A percentile compares a stretch with the other conserved stretches of the same genome.
These are phyloP conservation scores for Epinephelus lanceolatus DNA, from an alignment of 2,113 vertebrate species.

Conservation along the genomic window DNA sequence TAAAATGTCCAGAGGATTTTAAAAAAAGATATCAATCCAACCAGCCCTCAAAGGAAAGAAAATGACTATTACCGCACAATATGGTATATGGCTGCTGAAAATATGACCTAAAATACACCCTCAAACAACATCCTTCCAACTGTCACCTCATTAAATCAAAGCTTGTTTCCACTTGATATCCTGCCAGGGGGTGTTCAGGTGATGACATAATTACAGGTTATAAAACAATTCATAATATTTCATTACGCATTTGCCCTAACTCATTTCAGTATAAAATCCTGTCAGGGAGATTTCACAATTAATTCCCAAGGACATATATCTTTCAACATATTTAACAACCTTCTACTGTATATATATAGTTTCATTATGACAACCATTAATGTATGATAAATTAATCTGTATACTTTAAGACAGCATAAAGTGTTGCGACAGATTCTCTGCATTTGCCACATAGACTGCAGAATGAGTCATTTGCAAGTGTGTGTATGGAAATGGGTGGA, in stretches of 20 bases:
- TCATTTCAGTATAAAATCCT: conserved; percentile 26
- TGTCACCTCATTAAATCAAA: conserved; percentile 61
- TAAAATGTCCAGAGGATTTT: conserved; percentile 11
- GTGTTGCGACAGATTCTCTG: neutral
- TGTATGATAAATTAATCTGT: conserved; percentile 3
- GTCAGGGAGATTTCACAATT: conserved; percentile 18
- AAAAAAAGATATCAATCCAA: conserved; percentile 12
- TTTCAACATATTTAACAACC: conserved; percentile 35
- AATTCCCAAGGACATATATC: conserved; percentile 12
- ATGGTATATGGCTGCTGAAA: neutral
- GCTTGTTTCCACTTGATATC: conserved; percentile 69
- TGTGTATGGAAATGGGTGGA: conserved; percentile 5
- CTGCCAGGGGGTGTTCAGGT: conserved; percentile 55
- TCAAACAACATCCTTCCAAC: conserved; percentile 27
- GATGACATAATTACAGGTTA: conserved; percentile 73
- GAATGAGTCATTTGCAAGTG: conserved; percentile 5
- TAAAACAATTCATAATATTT: conserved; percentile 65
- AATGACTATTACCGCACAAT: neutral
- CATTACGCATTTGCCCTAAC: conserved; percentile 39
- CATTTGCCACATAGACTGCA: neutral
- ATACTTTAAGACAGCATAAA: neutral
- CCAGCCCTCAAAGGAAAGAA: neutral
- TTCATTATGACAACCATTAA: conserved; percentile 15
- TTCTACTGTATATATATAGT: neutral
- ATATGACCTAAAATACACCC: conserved; percentile 23